These are phyloP conservation scores for Pelodytes ibericus DNA, from an alignment of 2,797 vertebrate species.

Conservation along the genomic window DNA sequence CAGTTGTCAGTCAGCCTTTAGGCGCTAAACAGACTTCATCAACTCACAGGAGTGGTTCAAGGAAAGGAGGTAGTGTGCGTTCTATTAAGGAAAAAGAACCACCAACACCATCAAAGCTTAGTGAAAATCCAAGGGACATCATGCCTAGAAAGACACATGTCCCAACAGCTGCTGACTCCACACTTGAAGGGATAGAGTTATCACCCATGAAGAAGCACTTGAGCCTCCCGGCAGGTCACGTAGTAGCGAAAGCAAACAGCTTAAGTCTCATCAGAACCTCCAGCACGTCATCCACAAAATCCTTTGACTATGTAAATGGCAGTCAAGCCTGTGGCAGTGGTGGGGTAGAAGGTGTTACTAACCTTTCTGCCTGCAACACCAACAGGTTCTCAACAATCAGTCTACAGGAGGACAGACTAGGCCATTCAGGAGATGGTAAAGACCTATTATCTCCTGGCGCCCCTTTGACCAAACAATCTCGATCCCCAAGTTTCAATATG, in stretches of 20 bases:
- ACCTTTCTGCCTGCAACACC: slow-evolving; percentile 72
- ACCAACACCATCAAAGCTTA: slow-evolving; percentile 68
- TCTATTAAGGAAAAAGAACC: slow-evolving; percentile 76
- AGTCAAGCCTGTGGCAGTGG: slow-evolving; percentile 74
- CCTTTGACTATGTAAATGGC: slow-evolving; percentile 92
- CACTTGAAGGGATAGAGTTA: slow-evolving; percentile 81
- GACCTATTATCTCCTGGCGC: slow-evolving; percentile 86
- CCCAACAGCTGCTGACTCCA: slow-evolving; percentile 72
- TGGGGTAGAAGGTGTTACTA: slow-evolving; percentile 71
- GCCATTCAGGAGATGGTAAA: slow-evolving; percentile 81
- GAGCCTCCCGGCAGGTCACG: slow-evolving; percentile 83
- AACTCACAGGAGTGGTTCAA: slow-evolving; percentile 72
- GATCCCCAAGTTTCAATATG: slow-evolving; percentile 99
- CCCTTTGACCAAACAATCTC: slow-evolving; percentile 93
- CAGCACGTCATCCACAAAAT: slow-evolving; percentile 95
- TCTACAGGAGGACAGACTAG: slow-evolving; percentile 90
- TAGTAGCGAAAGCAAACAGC: slow-evolving; percentile 76
- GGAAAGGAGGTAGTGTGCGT: slow-evolving; percentile 76
- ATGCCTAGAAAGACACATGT: slow-evolving; percentile 74
- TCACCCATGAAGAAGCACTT: slow-evolving; percentile 93
- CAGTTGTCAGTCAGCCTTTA: slow-evolving; percentile 92
- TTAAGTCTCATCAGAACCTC: slow-evolving; percentile 86
- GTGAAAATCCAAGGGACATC: slow-evolving; percentile 73
- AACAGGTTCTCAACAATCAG: slow-evolving; percentile 92
- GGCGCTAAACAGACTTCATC: slow-evolving; percentile 74